Evolutionary conservation across 2,797 vertebrate species (phyloP).

Genomic region (Miopithecus talapoin): DNA sequence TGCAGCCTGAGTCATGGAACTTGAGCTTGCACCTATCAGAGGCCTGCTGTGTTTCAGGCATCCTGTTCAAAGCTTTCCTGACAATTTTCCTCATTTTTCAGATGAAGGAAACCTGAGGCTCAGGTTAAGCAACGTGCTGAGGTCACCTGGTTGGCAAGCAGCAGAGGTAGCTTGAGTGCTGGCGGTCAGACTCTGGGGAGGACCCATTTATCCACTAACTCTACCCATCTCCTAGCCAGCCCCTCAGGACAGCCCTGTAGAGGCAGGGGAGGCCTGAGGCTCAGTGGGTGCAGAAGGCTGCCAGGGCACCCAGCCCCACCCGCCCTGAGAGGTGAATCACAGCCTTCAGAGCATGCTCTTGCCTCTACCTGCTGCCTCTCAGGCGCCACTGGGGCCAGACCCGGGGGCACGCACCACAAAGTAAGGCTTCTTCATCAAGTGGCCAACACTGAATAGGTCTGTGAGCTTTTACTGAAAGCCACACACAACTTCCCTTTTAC

Average conservation of each 20-base stretch:
- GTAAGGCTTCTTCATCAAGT: neutral
- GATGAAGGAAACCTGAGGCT: neutral
- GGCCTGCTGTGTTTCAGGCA: neutral
- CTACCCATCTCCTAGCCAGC: neutral
- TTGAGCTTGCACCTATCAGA: neutral
- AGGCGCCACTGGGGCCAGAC: neutral
- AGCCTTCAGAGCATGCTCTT: neutral
- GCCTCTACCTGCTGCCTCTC: neutral
- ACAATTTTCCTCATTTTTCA: neutral
- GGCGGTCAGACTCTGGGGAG: fast-evolving
- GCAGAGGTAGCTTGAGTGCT: neutral
- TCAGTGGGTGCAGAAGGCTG: neutral
- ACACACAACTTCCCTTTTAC: neutral
- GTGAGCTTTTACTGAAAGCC: conserved; percentile 36
- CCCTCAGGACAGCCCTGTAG: neutral
- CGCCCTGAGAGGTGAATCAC: neutral
- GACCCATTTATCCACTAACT: neutral
- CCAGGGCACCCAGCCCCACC: neutral
- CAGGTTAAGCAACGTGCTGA: neutral
- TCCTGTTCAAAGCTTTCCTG: neutral
- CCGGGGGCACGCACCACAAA: neutral
- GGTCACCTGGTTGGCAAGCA: neutral
- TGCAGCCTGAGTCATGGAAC: neutral
- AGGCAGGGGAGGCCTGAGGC: neutral
- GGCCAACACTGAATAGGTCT: neutral